Percentiles rank a stretch among this genome's conserved stretches.
These are phyloP conservation scores for Patella vulgata DNA, from an alignment of 1,140 invertebrate species.

Conservation along the genomic window DNA sequence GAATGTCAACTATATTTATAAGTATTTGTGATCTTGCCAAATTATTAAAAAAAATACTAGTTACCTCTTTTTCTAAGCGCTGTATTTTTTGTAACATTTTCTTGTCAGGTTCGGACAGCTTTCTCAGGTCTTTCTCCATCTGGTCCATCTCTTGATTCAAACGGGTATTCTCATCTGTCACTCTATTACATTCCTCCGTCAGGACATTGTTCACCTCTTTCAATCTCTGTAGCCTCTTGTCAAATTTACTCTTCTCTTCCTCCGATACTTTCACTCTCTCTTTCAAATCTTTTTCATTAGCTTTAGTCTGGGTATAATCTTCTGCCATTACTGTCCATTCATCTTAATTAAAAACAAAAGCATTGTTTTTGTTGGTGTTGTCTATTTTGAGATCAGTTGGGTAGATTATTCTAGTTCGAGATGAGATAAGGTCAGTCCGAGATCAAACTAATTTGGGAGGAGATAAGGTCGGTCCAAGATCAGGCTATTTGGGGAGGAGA, in stretches of 20 bases:
- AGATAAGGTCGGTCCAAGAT: no score
- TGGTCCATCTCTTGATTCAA: constrained; percentile 18
- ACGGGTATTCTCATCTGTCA: constrained; percentile 14
- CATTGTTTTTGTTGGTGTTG: constrained; percentile 3
- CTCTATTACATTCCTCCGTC: constrained; percentile 7
- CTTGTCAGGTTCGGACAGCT: constrained; percentile 23
- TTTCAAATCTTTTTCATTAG: constrained; percentile 8
- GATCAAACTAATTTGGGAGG: no score
- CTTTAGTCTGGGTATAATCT: neutral
- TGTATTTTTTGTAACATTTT: constrained; percentile 25
- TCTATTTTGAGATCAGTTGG: no score
- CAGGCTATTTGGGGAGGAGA: no score
- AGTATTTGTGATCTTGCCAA: no score
- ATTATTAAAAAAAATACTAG: constrained; percentile 8
- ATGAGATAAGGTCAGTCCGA: no score
- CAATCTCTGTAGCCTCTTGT: constrained; percentile 21
- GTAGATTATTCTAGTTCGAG: no score
- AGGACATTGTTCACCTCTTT: constrained; percentile 19
- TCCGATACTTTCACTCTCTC: neutral
- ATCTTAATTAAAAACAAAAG: no score
- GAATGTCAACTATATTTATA: no score
- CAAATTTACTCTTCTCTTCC: constrained; percentile 15
- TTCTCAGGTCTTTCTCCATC: constrained; percentile 31
- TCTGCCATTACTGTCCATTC: neutral
- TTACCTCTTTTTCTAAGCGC: constrained; percentile 17